Evolutionary conservation across 2,888 invertebrate species (phyloP).

Genomic region (Eudemis profundana): DNA sequence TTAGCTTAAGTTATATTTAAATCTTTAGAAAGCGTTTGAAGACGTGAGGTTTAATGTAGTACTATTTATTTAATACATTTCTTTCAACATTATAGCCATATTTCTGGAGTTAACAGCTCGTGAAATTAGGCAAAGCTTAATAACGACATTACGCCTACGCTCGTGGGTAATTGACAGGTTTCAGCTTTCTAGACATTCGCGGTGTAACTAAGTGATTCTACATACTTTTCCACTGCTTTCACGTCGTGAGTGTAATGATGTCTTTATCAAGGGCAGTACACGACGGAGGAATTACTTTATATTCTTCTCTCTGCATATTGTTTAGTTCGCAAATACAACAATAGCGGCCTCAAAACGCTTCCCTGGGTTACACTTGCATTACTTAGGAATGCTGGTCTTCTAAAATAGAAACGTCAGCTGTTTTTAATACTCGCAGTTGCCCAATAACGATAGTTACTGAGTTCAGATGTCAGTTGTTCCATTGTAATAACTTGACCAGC

Average conservation of each 20-base stretch:
- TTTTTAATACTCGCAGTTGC: too few species aligned
- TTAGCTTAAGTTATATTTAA: neutral
- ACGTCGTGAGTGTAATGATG: conserved; percentile 8
- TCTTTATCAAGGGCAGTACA: conserved; percentile 16
- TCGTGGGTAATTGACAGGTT: conserved; percentile 21
- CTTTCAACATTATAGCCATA: conserved; percentile 25
- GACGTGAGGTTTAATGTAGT: conserved; percentile 6
- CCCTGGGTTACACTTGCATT: neutral
- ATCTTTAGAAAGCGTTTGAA: conserved; percentile 23
- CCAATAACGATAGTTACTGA: too few species aligned
- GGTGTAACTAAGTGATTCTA: conserved; percentile 33
- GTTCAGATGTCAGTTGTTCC: too few species aligned
- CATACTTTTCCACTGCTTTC: conserved; percentile 22
- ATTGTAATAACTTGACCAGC: too few species aligned
- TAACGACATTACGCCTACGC: conserved; percentile 23
- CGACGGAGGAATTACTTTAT: neutral
- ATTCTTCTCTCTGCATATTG: neutral
- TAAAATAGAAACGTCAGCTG: too few species aligned
- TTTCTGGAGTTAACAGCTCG: conserved; percentile 32
- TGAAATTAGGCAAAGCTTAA: conserved; percentile 32
- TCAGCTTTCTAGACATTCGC: conserved; percentile 35
- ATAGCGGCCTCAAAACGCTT: neutral
- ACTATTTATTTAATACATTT: conserved; percentile 24
- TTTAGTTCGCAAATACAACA: neutral
- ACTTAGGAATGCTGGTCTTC: too few species aligned